A percentile compares a stretch with the other conserved stretches of the same genome.
Conservation (phyloP, 2,113 vertebrate species). For the Dunckerocampus dactyliophorus region DNA sequence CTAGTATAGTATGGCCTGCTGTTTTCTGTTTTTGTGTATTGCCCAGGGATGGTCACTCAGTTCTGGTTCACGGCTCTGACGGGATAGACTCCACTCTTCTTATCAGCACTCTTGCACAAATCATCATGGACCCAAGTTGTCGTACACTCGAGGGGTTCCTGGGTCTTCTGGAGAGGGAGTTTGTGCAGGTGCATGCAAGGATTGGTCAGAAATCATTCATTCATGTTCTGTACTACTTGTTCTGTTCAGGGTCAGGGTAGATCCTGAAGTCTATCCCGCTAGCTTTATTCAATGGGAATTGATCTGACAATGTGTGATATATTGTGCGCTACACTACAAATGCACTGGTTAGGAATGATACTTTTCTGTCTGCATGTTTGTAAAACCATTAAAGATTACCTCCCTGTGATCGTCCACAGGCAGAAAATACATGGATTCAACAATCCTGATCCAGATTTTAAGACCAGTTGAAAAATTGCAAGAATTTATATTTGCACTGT, state of each 20-base stretch:
- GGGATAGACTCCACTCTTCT: slow-evolving; percentile 80
- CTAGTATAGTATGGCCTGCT: not conserved
- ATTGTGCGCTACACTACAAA: too few relatives aligned
- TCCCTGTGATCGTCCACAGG: too few relatives aligned
- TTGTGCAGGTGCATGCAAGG: slow-evolving; percentile 76
- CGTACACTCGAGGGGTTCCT: slow-evolving; percentile 79
- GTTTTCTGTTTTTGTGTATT: slow-evolving; percentile 1
- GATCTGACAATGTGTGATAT: not conserved
- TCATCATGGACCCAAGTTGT: slow-evolving; percentile 81
- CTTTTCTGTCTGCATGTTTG: too few relatives aligned
- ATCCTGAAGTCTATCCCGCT: not conserved
- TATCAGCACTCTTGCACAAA: slow-evolving; percentile 80
- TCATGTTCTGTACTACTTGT: not conserved
- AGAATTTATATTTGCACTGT: too few relatives aligned
- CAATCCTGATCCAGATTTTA: too few relatives aligned
- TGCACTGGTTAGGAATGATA: too few relatives aligned
- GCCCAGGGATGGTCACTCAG: slow-evolving; percentile 73
- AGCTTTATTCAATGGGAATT: too few relatives aligned
- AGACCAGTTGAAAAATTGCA: too few relatives aligned
- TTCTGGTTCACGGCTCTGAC: slow-evolving; percentile 82
- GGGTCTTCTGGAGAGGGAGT: slow-evolving; percentile 81
- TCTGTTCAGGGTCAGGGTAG: not conserved
- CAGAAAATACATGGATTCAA: too few relatives aligned
- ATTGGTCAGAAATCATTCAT: not conserved
- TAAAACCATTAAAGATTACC: too few relatives aligned